Conservation (phyloP, 2,888 invertebrate genomes). For the Tenthredo amoena region DNA sequence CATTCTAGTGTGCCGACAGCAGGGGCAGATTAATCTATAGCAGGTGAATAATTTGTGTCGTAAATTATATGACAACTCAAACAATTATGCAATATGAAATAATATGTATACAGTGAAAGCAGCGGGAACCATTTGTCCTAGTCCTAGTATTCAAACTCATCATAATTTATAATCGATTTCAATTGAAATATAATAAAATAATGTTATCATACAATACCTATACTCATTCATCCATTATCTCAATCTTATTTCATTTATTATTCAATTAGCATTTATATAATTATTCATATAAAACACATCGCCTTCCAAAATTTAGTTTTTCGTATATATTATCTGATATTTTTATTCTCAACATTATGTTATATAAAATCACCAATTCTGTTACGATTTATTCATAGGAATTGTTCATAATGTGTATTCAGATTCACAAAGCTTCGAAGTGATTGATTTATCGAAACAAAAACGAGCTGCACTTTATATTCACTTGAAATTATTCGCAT, state of each 20-base stretch:
- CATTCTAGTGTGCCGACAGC: constrained; percentile 6
- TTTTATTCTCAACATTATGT: no score
- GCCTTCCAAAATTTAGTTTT: neutral
- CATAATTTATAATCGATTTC: constrained; percentile 69
- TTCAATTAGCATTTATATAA: neutral
- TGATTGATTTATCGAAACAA: neutral
- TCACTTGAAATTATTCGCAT: neutral
- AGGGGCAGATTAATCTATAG: constrained; percentile 23
- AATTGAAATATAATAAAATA: constrained; percentile 69
- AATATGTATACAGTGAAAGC: constrained; percentile 61
- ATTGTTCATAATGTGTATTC: neutral
- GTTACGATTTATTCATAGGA: neutral
- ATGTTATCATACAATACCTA: constrained; percentile 64
- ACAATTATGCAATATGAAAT: constrained; percentile 62
- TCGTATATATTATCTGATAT: no score
- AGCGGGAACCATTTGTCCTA: constrained; percentile 68
- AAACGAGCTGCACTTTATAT: neutral
- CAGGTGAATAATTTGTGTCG: constrained; percentile 45
- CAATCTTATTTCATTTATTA: neutral
- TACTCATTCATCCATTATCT: constrained; percentile 11
- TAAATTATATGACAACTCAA: constrained; percentile 24
- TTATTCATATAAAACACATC: neutral
- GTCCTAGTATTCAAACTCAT: constrained; percentile 70
- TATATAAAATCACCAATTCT: no score
- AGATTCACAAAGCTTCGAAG: neutral